Base-by-base conservation (phyloP, 2,888 invertebrate species). In the Yponomeuta malinellus region DNA sequence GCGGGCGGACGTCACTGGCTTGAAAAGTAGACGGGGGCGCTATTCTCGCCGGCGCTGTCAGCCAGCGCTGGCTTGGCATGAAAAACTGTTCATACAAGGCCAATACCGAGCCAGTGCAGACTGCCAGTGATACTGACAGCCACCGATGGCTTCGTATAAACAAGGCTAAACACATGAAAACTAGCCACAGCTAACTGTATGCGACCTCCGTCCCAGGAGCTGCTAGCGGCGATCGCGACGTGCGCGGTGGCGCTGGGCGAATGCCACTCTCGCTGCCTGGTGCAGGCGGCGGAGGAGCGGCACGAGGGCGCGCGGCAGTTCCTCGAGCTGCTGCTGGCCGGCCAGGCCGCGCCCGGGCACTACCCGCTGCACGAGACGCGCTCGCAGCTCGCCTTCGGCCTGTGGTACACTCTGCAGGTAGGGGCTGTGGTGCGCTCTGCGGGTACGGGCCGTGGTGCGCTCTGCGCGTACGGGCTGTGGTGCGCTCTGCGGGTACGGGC, bases 281-380 rank as follows among this genome's bases (percentile, higher is more conserved):
- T 90, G 67, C 76, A 77, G 37, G 84, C 83, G 1, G 81, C 83
- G 43, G 85, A 87, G 75, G 73, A 73, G 0, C 48, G 75, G 15
- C 72, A 72, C 23, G 74, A 71, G 15, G 81, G 81, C 12, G 84
- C 85, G 9, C 73, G 81, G 2, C 82, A 80, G 92, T 94, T 97
- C 66, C 93, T 98, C 0, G 94, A 95, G 73, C 93, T 96, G 71
- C 92, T 98, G 73, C 87, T 98, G 71, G 94, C 95, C 71, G 97
- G 97, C 79, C 96, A 97, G 66, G 95, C 95, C 73, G 94, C 92
- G 69, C 90, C 95, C 10, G 98, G 98, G 0, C 94, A 96, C 75
- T 98, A 97, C 89, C 98, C 98, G 0, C 93, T 96, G 4, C 97
- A 98, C 79, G 98, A 98, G 87, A 95, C 95, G 0, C 95, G 96